Evolutionary conservation across 2,113 vertebrate species (phyloP).

Genomic region (Blennius ocellaris): DNA sequence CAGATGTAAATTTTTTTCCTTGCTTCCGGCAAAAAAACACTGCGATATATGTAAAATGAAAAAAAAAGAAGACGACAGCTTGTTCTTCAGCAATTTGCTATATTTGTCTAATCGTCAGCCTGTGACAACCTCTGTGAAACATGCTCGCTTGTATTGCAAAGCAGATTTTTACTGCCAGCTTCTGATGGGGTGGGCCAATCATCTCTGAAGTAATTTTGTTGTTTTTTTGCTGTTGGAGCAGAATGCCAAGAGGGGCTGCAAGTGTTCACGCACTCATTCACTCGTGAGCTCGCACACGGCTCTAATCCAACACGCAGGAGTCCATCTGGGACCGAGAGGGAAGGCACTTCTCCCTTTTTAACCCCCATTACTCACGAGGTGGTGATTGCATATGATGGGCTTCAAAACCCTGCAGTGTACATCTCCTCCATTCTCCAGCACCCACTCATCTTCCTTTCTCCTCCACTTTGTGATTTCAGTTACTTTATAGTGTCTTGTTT

Average conservation of each 20-base stretch:
- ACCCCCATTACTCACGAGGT: conserved; percentile 72
- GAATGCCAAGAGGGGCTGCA: conserved; percentile 26
- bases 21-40: conserved; percentile 25
- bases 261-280: conserved; percentile 46
- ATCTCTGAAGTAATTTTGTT: conserved; percentile 7
- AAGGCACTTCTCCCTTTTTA: conserved; percentile 64
- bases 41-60: background rate
- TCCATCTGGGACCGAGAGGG: conserved; percentile 64
- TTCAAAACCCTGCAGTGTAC: conserved; percentile 61
- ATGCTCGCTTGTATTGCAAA: conserved; percentile 2
- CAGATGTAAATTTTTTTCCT: conserved; percentile 15
- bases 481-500: background rate
- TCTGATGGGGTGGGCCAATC: conserved; percentile 47
- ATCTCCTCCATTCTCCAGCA: conserved; percentile 48
- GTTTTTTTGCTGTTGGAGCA: conserved; percentile 28
- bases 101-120: conserved; percentile 48
- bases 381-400: conserved; percentile 75
- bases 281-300: conserved; percentile 12
- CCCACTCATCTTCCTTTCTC: conserved; percentile 63
- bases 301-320: conserved; percentile 34
- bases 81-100: conserved; percentile 41
- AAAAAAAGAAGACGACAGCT: conserved; percentile 28
- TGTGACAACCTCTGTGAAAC: conserved; percentile 19
- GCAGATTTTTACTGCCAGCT: conserved; percentile 24
- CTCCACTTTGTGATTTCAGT: conserved; percentile 56